These are phyloP conservation scores for Ameiurus melas DNA, from an alignment of 2,113 vertebrate genomes.

Conservation along the genomic window DNA sequence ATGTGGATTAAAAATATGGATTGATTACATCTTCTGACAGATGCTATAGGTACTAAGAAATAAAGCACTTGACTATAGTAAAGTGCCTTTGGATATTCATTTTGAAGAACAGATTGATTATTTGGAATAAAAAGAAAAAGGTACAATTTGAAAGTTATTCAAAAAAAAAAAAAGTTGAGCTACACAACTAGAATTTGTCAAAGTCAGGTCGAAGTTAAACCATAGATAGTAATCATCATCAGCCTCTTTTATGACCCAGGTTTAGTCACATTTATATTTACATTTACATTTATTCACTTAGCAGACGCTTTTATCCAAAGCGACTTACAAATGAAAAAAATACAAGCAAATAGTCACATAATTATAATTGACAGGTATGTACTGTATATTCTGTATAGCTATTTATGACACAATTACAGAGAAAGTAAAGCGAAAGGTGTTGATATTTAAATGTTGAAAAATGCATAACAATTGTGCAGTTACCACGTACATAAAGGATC, in stretches of 20 bases:
- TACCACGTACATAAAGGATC: background rate
- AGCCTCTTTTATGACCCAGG: background rate
- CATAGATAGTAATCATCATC: background rate
- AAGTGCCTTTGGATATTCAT: background rate
- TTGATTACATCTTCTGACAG: background rate
- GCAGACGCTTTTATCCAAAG: too few relatives aligned
- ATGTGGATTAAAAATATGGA: background rate
- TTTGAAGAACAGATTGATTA: background rate
- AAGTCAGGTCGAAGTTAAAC: background rate
- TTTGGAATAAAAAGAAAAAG: background rate
- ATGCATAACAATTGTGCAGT: background rate
- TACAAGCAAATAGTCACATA: background rate
- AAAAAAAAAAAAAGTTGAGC: background rate
- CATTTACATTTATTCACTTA: too few relatives aligned
- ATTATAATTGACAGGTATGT: background rate
- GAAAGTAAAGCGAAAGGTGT: background rate
- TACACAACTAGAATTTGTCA: background rate
- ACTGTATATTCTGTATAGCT: background rate
- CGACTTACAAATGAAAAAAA: too few relatives aligned
- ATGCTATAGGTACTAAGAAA: background rate
- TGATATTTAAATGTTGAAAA: background rate
- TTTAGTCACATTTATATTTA: background rate
- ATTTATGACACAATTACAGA: constrained; percentile 1
- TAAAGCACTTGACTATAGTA: background rate
- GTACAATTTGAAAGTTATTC: background rate